Evolutionary conservation across 2,888 invertebrate genomes (phyloP), one percentile per base, ranked within the genome.

Genomic region (Oxytorus armatus): DNA sequence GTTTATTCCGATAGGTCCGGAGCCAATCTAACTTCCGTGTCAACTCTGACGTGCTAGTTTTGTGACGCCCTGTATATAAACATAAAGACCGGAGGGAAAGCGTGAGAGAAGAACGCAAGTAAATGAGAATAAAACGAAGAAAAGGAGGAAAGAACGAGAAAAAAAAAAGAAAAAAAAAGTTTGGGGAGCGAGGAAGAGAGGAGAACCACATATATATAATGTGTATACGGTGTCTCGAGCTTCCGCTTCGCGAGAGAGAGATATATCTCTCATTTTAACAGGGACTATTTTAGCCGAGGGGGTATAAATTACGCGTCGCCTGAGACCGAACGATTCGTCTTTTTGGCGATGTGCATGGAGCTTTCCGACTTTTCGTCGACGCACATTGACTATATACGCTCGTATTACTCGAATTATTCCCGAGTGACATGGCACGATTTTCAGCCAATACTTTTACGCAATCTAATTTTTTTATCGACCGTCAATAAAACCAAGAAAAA

Each of bases 251-350:
- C 66, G 42, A 25, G 59, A 73, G 68, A 75, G 16, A 82, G 83
- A 84, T 84, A 82, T 83, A 83, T 86, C 78, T 83, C 74, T 85
- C 81, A 84, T 84, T 86, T 79, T 82, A 83, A 84, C 78, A 75
- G 66, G 77, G 84, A 84, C 87, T 83, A 88, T 88, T 88, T 88
- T 87, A 86, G 85, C 84, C 85, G 57, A 72, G 51, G 49, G 74
- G 53, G 80, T 79, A 86, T 87, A 86, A 87, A 87, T 87, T 86
- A 86, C 83, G 77, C 82, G 83, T 85, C 84, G 82, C 82, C 84
- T 81, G 82, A 83, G 83, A 80, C 74, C 42, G 77, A 53, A 68
- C 74, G 79, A 77, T 83, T 84, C 70, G 85, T 86, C 84, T 83
- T 86, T 84, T 85, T 85, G 66, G 61, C 81, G 65, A 76, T 33